Evolutionary conservation across 1,140 invertebrate species (phyloP).

Genomic region (Probaryconus sp.): DNA sequence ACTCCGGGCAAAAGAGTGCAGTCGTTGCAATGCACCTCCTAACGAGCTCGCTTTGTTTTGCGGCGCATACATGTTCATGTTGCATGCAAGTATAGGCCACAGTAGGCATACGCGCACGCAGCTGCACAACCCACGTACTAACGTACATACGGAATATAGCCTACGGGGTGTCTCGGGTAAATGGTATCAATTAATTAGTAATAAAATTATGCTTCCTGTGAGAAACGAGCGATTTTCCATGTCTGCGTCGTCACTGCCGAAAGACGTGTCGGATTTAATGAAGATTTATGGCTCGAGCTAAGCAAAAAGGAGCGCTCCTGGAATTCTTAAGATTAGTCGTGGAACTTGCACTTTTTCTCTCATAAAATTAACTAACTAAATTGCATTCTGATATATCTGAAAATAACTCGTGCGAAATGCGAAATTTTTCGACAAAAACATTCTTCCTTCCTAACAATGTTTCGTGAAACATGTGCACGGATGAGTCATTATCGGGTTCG

Average conservation of each 20-base stretch:
- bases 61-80: slow-evolving; percentile 69
- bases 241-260: slow-evolving; percentile 35
- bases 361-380: too few relatives aligned
- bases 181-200: slow-evolving; percentile 61
- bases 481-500: too few relatives aligned
- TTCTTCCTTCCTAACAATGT: too few relatives aligned
- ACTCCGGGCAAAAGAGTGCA: slow-evolving; percentile 71
- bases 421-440: too few relatives aligned
- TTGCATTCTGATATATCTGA: too few relatives aligned
- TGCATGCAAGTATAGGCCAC: slow-evolving; percentile 63
- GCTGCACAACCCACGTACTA: slow-evolving; percentile 56
- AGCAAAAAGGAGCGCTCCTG: slow-evolving; percentile 6
- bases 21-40: slow-evolving; percentile 76
- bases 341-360: not conserved
- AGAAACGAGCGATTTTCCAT: slow-evolving; percentile 44
- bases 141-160: slow-evolving; percentile 67
- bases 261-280: slow-evolving; percentile 39
- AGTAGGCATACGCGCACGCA: slow-evolving; percentile 34
- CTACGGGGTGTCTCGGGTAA: slow-evolving; percentile 69
- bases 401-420: too few relatives aligned
- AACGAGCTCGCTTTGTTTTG: slow-evolving; percentile 79
- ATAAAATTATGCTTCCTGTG: slow-evolving; percentile 53
- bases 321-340: slow-evolving; percentile 9
- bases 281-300: slow-evolving; percentile 18
- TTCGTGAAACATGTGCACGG: too few relatives aligned